phyloP scores from a whole-genome alignment of 2,888 invertebrate genomes.

The Parnassius mnemosyne region DNA sequence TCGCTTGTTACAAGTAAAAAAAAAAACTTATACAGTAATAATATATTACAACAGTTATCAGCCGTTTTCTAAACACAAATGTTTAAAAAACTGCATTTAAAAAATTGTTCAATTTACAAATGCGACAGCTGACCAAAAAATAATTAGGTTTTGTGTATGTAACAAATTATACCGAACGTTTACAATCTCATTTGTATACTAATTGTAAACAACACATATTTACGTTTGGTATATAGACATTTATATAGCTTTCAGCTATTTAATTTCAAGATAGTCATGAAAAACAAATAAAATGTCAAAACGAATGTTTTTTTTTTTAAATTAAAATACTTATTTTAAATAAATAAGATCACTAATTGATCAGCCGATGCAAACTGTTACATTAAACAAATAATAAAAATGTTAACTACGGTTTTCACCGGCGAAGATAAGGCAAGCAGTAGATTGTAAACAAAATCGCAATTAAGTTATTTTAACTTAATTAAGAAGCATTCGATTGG shows the following conservation, averaged over 20 bases:
- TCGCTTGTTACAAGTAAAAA: constrained; percentile 32
- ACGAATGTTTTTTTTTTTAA: not conserved
- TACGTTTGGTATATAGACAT: not conserved
- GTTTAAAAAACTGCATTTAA: constrained; percentile 21
- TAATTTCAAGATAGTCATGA: too few species aligned
- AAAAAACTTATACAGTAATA: constrained; percentile 31
- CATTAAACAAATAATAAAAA: constrained; percentile 8
- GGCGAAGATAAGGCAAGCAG: constrained; percentile 14
- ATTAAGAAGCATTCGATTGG: not conserved
- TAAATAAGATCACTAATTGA: not conserved
- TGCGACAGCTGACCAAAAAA: not conserved
- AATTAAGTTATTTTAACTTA: not conserved
- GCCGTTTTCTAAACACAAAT: constrained; percentile 13
- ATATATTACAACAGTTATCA: constrained; percentile 36
- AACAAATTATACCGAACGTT: constrained; percentile 1
- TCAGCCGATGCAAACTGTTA: constrained; percentile 9
- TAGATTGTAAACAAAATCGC: not conserved
- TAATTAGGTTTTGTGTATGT: not conserved
- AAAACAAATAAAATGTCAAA: too few species aligned
- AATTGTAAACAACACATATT: not conserved
- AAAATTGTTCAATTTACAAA: not conserved
- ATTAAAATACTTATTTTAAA: too few species aligned
- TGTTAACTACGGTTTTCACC: constrained; percentile 19
- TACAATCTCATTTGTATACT: not conserved
- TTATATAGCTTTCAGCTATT: not conserved